Evolutionary conservation across 2,888 invertebrate species (phyloP), one percentile per base, ranked within the genome.

Genomic region (Argynnis bischoffii): DNA sequence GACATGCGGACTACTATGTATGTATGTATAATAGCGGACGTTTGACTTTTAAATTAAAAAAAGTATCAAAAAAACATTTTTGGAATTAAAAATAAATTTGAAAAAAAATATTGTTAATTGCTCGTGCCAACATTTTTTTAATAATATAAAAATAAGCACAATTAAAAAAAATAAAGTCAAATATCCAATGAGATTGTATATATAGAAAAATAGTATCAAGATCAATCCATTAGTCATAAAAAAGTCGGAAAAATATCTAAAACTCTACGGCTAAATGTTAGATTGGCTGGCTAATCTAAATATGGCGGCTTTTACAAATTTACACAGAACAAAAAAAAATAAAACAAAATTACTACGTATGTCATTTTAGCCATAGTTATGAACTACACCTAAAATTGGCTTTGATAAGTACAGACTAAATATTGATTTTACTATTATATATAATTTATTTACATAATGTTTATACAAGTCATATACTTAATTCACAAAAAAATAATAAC

Each of bases 1-100:
- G 35, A 53, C 53, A 59, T 59, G 59, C 59, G 26, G 1, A 50
- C 61, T 61, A 61, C 61, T 51, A 50, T 61, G 50, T 70, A 63
- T 69, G 54, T 64, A 63, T n/a, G 31, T 50, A 59, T 50, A 31
- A 46, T 57, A 18, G 18, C 15, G n/a, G n/a, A 6, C 15, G n/a
- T 35, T 26, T 35, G 8, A 15, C n/a, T 35, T 26, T 35, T 15
- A 59, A 48, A 48, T 59, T 8, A 15, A 50, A 51, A 16, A 51
- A 16, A 51, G 16, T 31, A n/a, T 15, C 18, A 18, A 48, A 48
- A 55, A 18, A 35, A 18, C 47, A 66, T 53, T 53, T 41, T 56
- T 53, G 4, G 6, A 26, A 16, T 6, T 21, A 15, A 59, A 18
- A 54, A 46, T n/a, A 53, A 14, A 14, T 8, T 31, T n/a, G n/a